phyloP scores from a whole-genome alignment of 2,113 vertebrate species.

The Mormyrus iriodes region DNA sequence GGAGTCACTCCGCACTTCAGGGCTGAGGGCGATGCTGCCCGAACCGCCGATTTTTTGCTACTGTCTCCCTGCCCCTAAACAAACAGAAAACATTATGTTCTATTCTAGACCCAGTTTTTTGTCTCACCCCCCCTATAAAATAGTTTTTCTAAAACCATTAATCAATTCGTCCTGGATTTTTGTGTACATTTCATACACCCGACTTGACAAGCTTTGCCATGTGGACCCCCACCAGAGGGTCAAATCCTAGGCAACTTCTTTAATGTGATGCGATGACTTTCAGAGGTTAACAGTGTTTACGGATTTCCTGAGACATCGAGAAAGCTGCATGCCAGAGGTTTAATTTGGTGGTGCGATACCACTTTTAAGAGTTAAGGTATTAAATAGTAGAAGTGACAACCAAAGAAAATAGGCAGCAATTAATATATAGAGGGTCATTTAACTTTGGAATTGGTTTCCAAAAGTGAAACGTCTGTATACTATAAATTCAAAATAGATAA shows the following conservation, averaged over 20 bases:
- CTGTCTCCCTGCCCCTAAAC: no score
- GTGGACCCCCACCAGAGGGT: neutral
- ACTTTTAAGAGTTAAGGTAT: slow-evolving; percentile 22
- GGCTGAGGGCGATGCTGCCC: no score
- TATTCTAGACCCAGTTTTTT: neutral
- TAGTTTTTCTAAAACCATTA: neutral
- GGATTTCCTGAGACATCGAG: slow-evolving; percentile 23
- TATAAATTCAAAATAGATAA: neutral
- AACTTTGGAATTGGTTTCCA: neutral
- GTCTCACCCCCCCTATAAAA: neutral
- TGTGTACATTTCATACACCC: no score
- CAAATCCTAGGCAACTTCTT: neutral
- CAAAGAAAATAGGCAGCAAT: slow-evolving; percentile 24
- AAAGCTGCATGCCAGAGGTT: slow-evolving; percentile 21
- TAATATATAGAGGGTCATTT: neutral
- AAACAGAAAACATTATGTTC: no score
- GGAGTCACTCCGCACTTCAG: neutral
- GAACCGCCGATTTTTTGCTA: no score
- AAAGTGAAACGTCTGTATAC: neutral
- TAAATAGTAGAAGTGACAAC: neutral
- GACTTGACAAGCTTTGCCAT: neutral
- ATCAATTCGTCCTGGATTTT: no score
- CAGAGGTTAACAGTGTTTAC: slow-evolving; percentile 22
- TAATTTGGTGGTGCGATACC: slow-evolving; percentile 19
- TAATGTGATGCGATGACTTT: neutral